Evolutionary conservation across 1,140 invertebrate genomes (phyloP), one percentile per base, ranked within the genome.

Genomic region (Aphaenogaster ashmeadi): DNA sequence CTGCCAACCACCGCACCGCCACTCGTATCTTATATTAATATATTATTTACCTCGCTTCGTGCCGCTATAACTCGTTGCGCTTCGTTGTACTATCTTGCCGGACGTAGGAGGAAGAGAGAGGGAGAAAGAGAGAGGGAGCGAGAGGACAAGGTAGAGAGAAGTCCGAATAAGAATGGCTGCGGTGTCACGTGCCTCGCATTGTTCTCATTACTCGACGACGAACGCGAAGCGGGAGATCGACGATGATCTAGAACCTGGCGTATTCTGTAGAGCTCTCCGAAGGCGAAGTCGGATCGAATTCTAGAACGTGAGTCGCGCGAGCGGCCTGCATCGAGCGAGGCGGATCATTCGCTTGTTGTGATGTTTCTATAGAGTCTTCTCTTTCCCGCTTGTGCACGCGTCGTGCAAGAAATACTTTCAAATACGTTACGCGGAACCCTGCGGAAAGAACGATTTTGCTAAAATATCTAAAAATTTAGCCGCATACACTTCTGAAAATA

Each of bases 1-100:
- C 93, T 92, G 93, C 94, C 94, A 94, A 92, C 94, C 93, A 90
- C 90, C 85, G 90, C 86, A 90, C 88, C 92, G 92, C 93, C 92
- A 93, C 94, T 94, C 92, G 92, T 94, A 94, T 94, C 93, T 95
- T 94, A 95, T 94, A 94, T 94, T 95, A 94, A 94, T 95, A 95
- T 95, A 94, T 95, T 95, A 95, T 95, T 95, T 94, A 95, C 92
- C 93, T 93, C 87, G 90, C 80, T 88, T 77, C 89, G 67, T 80
- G 87, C 88, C 89, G 93, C 92, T 92, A 95, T 93, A 94, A 93
- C 92, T 93, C 87, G 88, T 69, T 86, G 81, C 90, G 90, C 87
- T 60, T 86, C 89, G 89, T 75, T 62, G 75, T 78, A 71, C 74
- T 84, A 84, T 84, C 69, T 84, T 41, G 58, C 15, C 58, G 52